Evolutionary conservation across 30 jellyfish, hydroid and myxozoan species (phyloP), one percentile per base, ranked within the genome.

Genomic region (Aurelia aurita): DNA sequence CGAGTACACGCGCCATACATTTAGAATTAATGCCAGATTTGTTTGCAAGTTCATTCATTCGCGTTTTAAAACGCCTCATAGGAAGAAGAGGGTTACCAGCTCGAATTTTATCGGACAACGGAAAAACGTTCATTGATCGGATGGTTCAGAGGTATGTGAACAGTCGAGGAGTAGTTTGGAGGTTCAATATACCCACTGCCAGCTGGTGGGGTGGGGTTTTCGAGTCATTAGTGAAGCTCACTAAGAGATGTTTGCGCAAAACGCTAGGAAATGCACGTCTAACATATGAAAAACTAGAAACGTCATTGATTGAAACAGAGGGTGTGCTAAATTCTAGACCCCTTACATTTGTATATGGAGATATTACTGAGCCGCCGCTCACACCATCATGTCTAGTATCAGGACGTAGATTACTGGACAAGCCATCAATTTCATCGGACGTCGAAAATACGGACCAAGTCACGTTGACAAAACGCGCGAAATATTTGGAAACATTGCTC

Each of bases 161-260:
- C 59, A 47, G 59, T 16, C 10, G 16, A 47, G 59, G 59, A 47
- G 16, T 47, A 8, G 59, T 47, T 47, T 47, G 59, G 59, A 47
- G 16, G 16, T 47, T 47, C 16, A 47, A 71, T 60, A n/a, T 76
- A 0, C 29, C 86, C 25, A n/a, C 10, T 13, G 23, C 88, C 59
- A 84, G 92, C 0, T 86, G 96, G 91, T 26, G 55, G 39, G 96
- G 92, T n/a, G 96, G 96, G 20, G 58, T 44, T 44, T 86, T 1
- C 44, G 96, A 86, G 35, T 12, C 85, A 53, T 5, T 74, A 63
- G 82, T 84, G 14, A 72, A 53, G 46, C 49, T 22, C 59, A 8
- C 16, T 5, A 59, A 83, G 60, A 51, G 80, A 0, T 71, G 72
- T 19, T 44, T 83, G 71, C 47, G 72, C 23, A 83, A 83, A 45